Percentiles rank a stretch among this genome's conserved stretches.
Evolutionary conservation across 2,797 vertebrate genomes (phyloP).

Genomic region (Telmatherina bonti): DNA sequence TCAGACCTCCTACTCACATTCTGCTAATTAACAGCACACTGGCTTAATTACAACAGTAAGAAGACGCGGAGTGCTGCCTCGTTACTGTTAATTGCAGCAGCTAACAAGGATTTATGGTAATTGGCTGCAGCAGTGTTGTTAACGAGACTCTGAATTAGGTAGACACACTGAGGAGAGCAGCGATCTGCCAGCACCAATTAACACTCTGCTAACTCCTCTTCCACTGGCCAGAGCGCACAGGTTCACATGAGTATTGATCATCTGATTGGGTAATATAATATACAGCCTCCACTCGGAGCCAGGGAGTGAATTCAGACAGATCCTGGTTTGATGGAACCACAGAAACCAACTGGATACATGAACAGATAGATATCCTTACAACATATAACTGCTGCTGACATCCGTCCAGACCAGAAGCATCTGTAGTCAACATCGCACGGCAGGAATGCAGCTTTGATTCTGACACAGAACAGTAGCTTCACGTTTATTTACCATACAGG

Average conservation of each 20-base stretch:
- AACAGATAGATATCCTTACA: too few relatives aligned
- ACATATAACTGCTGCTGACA: too few relatives aligned
- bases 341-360: too few relatives aligned
- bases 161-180: slow-evolving; percentile 69
- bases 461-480: too few relatives aligned
- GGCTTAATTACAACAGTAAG: slow-evolving; percentile 99
- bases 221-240: slow-evolving; percentile 23
- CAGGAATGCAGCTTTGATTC: too few relatives aligned
- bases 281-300: too few relatives aligned
- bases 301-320: too few relatives aligned
- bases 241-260: slow-evolving; percentile 41
- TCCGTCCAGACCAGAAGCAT: too few relatives aligned
- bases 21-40: slow-evolving; percentile 98
- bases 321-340: too few relatives aligned
- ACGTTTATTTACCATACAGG: too few relatives aligned
- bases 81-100: slow-evolving; percentile 96
- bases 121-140: slow-evolving; percentile 92
- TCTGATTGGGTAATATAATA: slow-evolving; percentile 44
- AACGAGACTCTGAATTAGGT: slow-evolving; percentile 76
- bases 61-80: slow-evolving; percentile 90
- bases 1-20: slow-evolving; percentile 99
- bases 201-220: slow-evolving; percentile 47
- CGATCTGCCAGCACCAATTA: slow-evolving; percentile 85
- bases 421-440: too few relatives aligned
- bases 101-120: slow-evolving; percentile 96